Evolutionary conservation across 2,888 invertebrate genomes (phyloP).

Genomic region (Acleris literana): DNA sequence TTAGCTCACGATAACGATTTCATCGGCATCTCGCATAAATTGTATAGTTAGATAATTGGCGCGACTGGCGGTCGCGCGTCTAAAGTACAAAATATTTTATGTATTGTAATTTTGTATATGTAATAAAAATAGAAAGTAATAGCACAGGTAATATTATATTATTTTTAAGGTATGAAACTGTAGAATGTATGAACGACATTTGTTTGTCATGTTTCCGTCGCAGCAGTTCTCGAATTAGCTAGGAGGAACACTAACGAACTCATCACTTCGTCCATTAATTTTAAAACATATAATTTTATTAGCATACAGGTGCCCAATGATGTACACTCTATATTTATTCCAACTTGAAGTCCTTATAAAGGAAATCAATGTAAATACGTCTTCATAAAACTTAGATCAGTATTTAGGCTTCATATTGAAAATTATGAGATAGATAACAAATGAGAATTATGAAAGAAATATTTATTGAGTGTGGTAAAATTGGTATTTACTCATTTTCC

Average conservation of each 20-base stretch:
- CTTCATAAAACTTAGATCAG: constrained; percentile 67
- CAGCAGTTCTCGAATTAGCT: constrained; percentile 79
- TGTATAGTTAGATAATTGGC: constrained; percentile 69
- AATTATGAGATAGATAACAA: constrained; percentile 67
- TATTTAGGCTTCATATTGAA: constrained; percentile 72
- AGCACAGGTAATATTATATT: constrained; percentile 76
- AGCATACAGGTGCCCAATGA: constrained; percentile 74
- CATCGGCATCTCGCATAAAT: constrained; percentile 56
- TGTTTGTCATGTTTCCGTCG: constrained; percentile 81
- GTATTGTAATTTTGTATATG: constrained; percentile 81
- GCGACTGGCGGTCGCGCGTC: constrained; percentile 73
- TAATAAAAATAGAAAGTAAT: constrained; percentile 70
- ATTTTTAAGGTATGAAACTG: constrained; percentile 72
- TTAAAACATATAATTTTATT: constrained; percentile 78
- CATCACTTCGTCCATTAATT: constrained; percentile 83
- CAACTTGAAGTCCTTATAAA: constrained; percentile 74
- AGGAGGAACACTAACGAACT: constrained; percentile 82
- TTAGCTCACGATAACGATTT: constrained; percentile 35
- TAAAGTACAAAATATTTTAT: constrained; percentile 84
- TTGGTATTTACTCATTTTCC: constrained; percentile 58
- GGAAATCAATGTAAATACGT: constrained; percentile 77
- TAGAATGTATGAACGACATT: constrained; percentile 67
- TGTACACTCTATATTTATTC: constrained; percentile 72
- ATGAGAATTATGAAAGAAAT: constrained; percentile 70
- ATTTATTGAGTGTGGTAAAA: constrained; percentile 64